A percentile compares a stretch with the other conserved stretches of the same genome.
phyloP scores from a whole-genome alignment of 1,140 invertebrate species.

The Coptotermes formosanus region DNA sequence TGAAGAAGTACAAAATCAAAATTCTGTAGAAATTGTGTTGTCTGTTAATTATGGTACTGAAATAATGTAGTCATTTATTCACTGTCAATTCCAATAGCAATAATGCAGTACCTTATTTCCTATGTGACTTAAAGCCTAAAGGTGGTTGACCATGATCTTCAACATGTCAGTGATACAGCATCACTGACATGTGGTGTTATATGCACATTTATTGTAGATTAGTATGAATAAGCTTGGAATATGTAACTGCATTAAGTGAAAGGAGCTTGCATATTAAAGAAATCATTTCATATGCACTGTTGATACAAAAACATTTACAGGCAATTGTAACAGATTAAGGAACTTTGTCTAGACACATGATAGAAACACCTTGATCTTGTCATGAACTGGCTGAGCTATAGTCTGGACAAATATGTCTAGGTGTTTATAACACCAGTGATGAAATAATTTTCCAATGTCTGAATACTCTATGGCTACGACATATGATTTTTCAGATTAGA shows the following conservation, averaged over 20 bases:
- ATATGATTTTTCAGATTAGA: too few species aligned
- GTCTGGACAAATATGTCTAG: too few species aligned
- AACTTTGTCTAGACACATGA: too few species aligned
- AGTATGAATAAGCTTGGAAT: background rate
- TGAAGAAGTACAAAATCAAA: background rate
- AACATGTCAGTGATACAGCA: background rate
- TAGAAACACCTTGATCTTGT: too few species aligned
- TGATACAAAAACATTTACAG: background rate
- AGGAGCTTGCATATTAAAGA: background rate
- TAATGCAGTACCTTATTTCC: slow-evolving; percentile 12
- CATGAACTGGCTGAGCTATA: too few species aligned
- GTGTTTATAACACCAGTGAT: too few species aligned
- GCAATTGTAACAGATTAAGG: too few species aligned
- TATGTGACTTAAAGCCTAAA: background rate
- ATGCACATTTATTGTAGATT: background rate
- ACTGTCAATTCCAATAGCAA: background rate
- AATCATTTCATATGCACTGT: background rate
- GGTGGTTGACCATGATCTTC: background rate
- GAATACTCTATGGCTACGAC: too few species aligned
- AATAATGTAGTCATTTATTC: background rate
- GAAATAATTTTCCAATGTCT: too few species aligned
- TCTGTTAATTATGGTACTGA: background rate
- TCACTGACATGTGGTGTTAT: background rate
- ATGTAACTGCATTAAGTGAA: background rate
- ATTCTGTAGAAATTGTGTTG: background rate